phyloP scores from a whole-genome alignment of 30 jellyfish, hydroid and myxozoan genomes.

The Rhopilema esculentum region DNA sequence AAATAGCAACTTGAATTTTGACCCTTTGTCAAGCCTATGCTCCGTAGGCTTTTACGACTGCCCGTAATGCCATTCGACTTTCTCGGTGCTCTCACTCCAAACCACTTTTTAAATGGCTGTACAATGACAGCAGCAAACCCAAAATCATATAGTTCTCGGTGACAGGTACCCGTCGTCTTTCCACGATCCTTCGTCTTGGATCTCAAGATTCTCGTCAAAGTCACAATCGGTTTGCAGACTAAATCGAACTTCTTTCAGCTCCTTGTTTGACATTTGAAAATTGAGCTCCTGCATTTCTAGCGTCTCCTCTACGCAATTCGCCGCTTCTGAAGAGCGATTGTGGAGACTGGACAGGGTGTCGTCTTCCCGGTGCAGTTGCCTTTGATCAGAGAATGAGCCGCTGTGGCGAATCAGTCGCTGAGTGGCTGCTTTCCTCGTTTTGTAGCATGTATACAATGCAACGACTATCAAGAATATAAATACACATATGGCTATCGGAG shows the following conservation, averaged over 20 bases:
- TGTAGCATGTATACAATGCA: conserved; percentile 42
- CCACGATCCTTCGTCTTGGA: not conserved
- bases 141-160: not conserved
- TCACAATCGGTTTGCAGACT: conserved; percentile 27
- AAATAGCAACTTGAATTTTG: too few relatives aligned
- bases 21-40: too few relatives aligned
- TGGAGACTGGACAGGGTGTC: conserved; percentile 4
- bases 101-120: too few relatives aligned
- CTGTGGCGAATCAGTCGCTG: conserved; percentile 5
- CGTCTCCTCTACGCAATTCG: not conserved
- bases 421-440: conserved; percentile 12
- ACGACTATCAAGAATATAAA: conserved; percentile 6
- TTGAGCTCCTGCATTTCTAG: not conserved
- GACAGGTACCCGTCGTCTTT: conserved; percentile 13
- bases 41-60: too few relatives aligned
- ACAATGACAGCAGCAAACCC: too few relatives aligned
- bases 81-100: too few relatives aligned
- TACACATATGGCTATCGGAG: conserved; percentile 43
- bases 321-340: not conserved
- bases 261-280: not conserved
- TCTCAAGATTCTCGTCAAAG: not conserved
- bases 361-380: conserved; percentile 17
- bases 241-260: conserved; percentile 14
- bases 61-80: too few relatives aligned
- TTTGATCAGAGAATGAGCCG: conserved; percentile 30